These are phyloP conservation scores for Lithosia quadra DNA, from an alignment of 2,888 invertebrate species.

Conservation along the genomic window DNA sequence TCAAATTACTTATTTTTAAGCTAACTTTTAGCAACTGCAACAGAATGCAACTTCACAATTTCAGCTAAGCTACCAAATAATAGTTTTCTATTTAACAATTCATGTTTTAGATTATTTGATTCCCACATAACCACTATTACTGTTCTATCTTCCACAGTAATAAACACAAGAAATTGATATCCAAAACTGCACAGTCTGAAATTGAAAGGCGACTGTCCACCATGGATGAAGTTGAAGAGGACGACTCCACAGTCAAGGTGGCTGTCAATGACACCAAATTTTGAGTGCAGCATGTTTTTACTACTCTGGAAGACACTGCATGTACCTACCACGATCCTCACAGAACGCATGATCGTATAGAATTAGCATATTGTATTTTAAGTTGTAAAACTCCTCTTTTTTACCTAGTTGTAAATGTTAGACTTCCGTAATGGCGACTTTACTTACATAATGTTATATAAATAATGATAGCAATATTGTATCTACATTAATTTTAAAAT, in stretches of 20 bases:
- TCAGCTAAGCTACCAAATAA: too few species aligned
- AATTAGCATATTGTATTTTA: conserved; percentile 13
- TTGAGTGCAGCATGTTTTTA: conserved; percentile 65
- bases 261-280: conserved; percentile 83
- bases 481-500: too few species aligned
- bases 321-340: conserved; percentile 31
- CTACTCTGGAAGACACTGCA: conserved; percentile 47
- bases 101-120: not conserved
- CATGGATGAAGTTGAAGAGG: conserved; percentile 95
- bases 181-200: conserved; percentile 89
- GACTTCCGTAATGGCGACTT: not conserved
- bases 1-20: too few species aligned
- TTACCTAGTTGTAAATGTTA: not conserved
- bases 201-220: conserved; percentile 91
- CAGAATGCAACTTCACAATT: too few species aligned
- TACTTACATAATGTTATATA: not conserved
- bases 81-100: not conserved
- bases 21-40: too few species aligned
- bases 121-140: not conserved
- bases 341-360: conserved; percentile 25
- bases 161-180: conserved; percentile 90
- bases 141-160: conserved; percentile 66
- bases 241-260: conserved; percentile 88
- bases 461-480: too few species aligned
- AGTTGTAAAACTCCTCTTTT: not conserved